phyloP scores from a whole-genome alignment of 2,888 invertebrate genomes.

The Syrphus vitripennis region DNA sequence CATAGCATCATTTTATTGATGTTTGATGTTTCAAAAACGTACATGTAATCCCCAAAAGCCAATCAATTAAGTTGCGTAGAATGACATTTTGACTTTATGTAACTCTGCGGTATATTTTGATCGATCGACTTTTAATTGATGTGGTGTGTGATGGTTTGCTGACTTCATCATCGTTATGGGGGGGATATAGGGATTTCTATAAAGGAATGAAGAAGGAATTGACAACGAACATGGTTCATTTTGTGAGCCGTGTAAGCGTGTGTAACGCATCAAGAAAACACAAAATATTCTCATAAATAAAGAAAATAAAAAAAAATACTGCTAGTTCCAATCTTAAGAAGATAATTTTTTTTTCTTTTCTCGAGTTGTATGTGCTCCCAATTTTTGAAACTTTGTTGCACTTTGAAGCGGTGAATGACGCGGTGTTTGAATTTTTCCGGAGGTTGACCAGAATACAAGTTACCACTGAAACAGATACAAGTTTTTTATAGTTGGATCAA shows the following conservation, averaged over 20 bases:
- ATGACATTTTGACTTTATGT: constrained; percentile 51
- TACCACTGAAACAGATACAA: too few species aligned
- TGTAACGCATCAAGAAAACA: neutral
- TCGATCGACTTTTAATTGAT: constrained; percentile 61
- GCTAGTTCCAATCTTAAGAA: neutral
- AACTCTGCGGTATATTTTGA: constrained; percentile 39
- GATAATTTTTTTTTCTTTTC: neutral
- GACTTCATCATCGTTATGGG: neutral
- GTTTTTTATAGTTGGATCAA: neutral
- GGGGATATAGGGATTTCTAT: constrained; percentile 10
- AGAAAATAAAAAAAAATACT: too few species aligned
- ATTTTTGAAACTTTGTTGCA: constrained; percentile 18
- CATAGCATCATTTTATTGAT: constrained; percentile 31
- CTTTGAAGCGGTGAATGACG: neutral
- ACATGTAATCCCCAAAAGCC: constrained; percentile 48
- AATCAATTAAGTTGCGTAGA: constrained; percentile 54
- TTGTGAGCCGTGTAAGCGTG: neutral
- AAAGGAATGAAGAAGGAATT: neutral
- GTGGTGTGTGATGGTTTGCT: neutral
- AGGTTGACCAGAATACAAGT: neutral
- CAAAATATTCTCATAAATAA: neutral
- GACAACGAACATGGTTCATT: constrained; percentile 6
- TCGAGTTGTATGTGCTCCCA: neutral
- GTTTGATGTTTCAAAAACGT: constrained; percentile 18
- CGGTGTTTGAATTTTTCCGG: neutral